These are phyloP conservation scores for Gila robusta DNA, from an alignment of 2,797 vertebrate species.

Conservation along the genomic window DNA sequence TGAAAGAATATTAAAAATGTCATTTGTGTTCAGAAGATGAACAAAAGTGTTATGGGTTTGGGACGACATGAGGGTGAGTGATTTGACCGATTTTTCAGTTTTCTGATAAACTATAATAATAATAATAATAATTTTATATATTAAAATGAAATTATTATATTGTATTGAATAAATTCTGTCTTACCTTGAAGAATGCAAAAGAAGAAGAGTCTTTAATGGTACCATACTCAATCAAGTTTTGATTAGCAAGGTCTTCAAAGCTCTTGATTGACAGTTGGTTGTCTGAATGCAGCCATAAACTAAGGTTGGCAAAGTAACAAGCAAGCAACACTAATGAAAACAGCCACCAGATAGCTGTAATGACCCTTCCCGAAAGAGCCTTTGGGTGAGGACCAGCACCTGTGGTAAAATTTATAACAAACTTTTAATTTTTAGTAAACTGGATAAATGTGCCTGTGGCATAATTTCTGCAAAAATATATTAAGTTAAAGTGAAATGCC, in stretches of 20 bases:
- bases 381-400: conserved; percentile 88
- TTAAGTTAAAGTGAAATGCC: not conserved
- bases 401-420: conserved; percentile 57
- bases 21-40: not conserved
- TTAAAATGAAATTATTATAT: not conserved
- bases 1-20: not conserved
- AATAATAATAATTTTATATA: not conserved
- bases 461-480: not conserved
- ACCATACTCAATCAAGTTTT: conserved; percentile 86
- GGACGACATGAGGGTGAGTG: not conserved
- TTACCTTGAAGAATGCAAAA: conserved; percentile 86
- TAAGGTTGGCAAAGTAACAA: conserved; percentile 86
- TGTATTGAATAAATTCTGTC: not conserved
- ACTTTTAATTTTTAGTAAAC: not conserved
- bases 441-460: not conserved
- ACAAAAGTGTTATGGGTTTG: not conserved
- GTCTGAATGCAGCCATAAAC: conserved; percentile 71
- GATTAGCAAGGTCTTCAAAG: conserved; percentile 88
- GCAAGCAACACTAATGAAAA: conserved; percentile 86
- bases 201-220: conserved; percentile 83
- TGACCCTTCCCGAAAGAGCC: conserved; percentile 81
- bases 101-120: not conserved
- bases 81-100: not conserved
- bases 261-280: conserved; percentile 76
- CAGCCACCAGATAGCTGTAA: conserved; percentile 89